These are phyloP conservation scores for Polypterus senegalus DNA, from an alignment of 2,113 vertebrate genomes.

Conservation along the genomic window DNA sequence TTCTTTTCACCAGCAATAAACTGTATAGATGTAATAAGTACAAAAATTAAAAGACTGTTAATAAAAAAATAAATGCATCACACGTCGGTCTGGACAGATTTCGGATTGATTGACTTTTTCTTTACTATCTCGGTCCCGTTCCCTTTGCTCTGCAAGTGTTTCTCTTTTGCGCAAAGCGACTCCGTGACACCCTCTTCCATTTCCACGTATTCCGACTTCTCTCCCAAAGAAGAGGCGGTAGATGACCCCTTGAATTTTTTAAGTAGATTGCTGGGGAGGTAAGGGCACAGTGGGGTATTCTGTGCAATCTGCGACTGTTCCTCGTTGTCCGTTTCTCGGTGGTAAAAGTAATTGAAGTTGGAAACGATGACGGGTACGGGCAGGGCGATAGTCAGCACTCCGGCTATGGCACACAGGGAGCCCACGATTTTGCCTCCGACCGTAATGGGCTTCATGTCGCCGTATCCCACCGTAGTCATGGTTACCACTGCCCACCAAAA, in stretches of 20 bases:
- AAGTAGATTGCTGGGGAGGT: conserved; percentile 76
- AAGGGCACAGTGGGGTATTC: conserved; percentile 77
- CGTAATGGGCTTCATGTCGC: conserved; percentile 97
- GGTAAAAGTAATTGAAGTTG: conserved; percentile 99
- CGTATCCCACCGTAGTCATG: conserved; percentile 97
- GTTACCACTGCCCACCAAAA: conserved; percentile 99
- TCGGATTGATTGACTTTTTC: conserved; percentile 80
- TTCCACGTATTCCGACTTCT: conserved; percentile 95
- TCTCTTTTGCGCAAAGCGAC: conserved; percentile 83
- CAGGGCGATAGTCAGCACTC: conserved; percentile 93
- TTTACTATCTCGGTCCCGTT: conserved; percentile 84
- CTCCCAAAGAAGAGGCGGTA: conserved; percentile 80
- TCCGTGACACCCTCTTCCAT: conserved; percentile 96
- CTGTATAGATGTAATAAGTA: background rate
- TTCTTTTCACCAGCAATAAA: background rate
- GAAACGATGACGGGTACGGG: conserved; percentile 97
- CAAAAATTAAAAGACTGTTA: too few relatives aligned
- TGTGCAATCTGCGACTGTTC: conserved; percentile 72
- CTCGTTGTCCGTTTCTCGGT: conserved; percentile 90
- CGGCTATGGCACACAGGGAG: conserved; percentile 92
- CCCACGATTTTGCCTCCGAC: conserved; percentile 96
- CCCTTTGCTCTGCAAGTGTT: conserved; percentile 73
- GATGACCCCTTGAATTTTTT: conserved; percentile 78
- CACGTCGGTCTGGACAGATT: conserved; percentile 94
- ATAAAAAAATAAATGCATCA: conserved; percentile 40